Conservation (phyloP, 2,113 vertebrate genomes). For the Scophthalmus maximus region DNA sequence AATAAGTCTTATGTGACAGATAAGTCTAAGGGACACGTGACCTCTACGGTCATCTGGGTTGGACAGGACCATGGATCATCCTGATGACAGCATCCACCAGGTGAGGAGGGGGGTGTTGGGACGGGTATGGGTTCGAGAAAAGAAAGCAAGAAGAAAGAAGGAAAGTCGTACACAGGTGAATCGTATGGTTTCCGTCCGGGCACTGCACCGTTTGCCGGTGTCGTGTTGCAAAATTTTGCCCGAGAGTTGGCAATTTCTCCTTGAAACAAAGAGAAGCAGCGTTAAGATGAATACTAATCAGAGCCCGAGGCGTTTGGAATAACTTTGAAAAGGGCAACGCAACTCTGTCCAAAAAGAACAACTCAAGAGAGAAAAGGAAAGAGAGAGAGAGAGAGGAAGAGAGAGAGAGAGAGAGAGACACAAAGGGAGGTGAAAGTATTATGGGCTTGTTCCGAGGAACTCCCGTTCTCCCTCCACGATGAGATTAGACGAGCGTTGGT, state of each 20-base stretch:
- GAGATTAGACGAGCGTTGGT: conserved; percentile 51
- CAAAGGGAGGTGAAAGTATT: conserved; percentile 31
- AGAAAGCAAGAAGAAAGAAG: not conserved
- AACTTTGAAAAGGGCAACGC: conserved; percentile 78
- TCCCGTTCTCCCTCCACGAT: conserved; percentile 41
- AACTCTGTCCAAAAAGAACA: conserved; percentile 69
- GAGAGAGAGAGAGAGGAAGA: conserved; percentile 4
- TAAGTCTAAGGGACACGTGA: too few relatives aligned
- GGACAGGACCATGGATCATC: too few relatives aligned
- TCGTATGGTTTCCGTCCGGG: too few relatives aligned
- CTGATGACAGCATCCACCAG: conserved; percentile 35
- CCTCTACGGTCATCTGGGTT: too few relatives aligned
- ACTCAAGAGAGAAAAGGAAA: conserved; percentile 38
- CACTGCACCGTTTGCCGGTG: conserved; percentile 54
- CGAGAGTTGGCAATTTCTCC: conserved; percentile 75
- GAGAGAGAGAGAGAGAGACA: not conserved
- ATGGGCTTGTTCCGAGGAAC: conserved; percentile 30
- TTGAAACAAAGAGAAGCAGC: conserved; percentile 71
- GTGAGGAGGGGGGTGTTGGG: too few relatives aligned
- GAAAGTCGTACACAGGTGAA: too few relatives aligned
- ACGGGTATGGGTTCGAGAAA: too few relatives aligned
- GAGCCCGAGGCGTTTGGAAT: conserved; percentile 66
- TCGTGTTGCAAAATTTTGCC: conserved; percentile 72
- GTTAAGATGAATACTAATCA: conserved; percentile 76
- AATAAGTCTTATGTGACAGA: too few relatives aligned